These are phyloP conservation scores for Trachemys scripta DNA, from an alignment of 2,113 vertebrate genomes.

Conservation along the genomic window DNA sequence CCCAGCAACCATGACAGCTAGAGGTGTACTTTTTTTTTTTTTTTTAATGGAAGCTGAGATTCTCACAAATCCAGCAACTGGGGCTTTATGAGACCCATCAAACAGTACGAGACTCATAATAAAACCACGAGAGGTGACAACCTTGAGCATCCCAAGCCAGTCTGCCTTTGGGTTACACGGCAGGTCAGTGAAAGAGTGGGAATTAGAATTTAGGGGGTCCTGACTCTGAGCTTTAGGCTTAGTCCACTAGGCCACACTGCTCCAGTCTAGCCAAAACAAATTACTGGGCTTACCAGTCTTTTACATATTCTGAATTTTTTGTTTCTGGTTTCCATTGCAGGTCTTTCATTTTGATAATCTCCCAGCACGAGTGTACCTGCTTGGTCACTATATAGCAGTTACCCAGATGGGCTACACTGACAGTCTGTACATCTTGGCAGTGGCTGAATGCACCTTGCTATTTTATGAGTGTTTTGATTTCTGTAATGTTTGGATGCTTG, in stretches of 20 bases:
- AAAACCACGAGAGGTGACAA: neutral
- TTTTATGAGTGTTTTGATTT: neutral
- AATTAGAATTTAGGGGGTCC: too few relatives aligned
- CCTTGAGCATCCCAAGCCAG: neutral
- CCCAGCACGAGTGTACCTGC: fast-evolving
- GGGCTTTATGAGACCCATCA: neutral
- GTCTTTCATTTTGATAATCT: fast-evolving
- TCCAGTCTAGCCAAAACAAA: neutral
- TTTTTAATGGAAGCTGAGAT: too few relatives aligned
- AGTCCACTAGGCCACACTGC: neutral
- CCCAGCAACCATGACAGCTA: too few relatives aligned
- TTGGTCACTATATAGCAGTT: neutral
- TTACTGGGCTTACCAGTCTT: neutral
- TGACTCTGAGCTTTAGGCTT: neutral
- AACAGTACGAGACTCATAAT: neutral
- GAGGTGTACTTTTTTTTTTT: too few relatives aligned
- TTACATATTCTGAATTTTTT: neutral
- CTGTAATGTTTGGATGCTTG: neutral
- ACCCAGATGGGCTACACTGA: neutral
- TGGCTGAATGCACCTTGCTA: neutral
- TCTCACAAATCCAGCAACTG: neutral
- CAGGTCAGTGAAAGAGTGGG: too few relatives aligned
- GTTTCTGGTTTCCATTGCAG: neutral
- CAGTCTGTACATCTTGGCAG: neutral
- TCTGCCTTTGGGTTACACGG: neutral